Conservation (phyloP, 2,888 invertebrate genomes). For the Syrphus vitripennis region DNA sequence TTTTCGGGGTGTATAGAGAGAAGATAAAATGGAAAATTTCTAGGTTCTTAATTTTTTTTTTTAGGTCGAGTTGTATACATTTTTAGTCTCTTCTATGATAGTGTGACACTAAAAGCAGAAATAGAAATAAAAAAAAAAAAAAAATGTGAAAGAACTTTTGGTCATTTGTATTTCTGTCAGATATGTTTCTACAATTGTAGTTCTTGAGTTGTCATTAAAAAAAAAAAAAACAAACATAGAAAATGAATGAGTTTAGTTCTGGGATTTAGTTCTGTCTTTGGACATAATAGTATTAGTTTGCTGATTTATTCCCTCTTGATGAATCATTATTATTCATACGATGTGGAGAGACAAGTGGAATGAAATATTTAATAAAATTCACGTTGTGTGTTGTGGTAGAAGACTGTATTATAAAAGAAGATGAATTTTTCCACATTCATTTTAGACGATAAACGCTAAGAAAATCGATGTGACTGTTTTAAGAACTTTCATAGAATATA, state of each 20-base stretch:
- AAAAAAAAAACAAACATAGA: not conserved
- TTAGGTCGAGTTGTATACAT: conserved; percentile 41
- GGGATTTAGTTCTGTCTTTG: conserved; percentile 24
- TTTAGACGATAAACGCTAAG: not conserved
- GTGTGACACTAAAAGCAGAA: conserved; percentile 51
- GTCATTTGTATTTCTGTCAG: conserved; percentile 64
- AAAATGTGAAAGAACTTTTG: conserved; percentile 33
- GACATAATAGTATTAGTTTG: conserved; percentile 42
- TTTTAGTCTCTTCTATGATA: not conserved
- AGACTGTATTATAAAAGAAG: not conserved
- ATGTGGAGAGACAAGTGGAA: not conserved
- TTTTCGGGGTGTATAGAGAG: not conserved
- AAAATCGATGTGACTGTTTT: not conserved
- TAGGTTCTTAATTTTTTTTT: conserved; percentile 46
- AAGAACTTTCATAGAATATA: not conserved
- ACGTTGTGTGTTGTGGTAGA: not conserved
- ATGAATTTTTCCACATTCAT: not conserved
- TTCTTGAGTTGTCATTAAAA: conserved; percentile 10
- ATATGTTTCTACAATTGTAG: conserved; percentile 18
- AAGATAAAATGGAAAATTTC: conserved; percentile 28
- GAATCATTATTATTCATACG: conserved; percentile 12
- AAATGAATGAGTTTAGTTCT: conserved; percentile 18
- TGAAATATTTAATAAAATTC: conserved; percentile 7
- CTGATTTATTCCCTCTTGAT: conserved; percentile 24
- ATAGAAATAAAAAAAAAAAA: conserved; percentile 9